A percentile compares a stretch with the other conserved stretches of the same genome.
Evolutionary conservation across 2,797 vertebrate genomes (phyloP).

Genomic region (Crypturellus tataupa): DNA sequence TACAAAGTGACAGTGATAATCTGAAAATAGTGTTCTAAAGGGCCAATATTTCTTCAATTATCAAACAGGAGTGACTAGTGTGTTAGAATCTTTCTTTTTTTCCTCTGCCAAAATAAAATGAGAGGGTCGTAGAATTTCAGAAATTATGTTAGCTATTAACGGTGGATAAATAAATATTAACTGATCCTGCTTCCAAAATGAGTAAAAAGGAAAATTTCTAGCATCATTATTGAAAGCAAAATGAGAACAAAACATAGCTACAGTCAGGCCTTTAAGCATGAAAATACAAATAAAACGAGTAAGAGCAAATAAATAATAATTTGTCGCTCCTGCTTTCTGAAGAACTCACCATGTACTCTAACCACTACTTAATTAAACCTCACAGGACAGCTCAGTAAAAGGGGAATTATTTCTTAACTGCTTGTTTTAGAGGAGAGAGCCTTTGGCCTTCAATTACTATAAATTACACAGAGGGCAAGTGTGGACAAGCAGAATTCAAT

Average conservation of each 20-base stretch:
- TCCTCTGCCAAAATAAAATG: background rate
- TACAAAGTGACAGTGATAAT: background rate
- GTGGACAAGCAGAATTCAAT: conserved; percentile 22
- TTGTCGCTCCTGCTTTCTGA: conserved; percentile 36
- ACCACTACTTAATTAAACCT: conserved; percentile 49
- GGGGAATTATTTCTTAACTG: conserved; percentile 40
- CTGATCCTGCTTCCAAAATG: conserved; percentile 1
- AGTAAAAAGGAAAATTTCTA: conserved; percentile 31
- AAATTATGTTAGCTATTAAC: conserved; percentile 40
- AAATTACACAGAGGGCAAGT: conserved; percentile 15
- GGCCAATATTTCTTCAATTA: background rate
- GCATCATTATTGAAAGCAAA: conserved; percentile 8
- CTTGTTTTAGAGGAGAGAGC: conserved; percentile 23
- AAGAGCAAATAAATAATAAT: conserved; percentile 65
- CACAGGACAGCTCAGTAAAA: background rate
- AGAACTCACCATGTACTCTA: conserved; percentile 26
- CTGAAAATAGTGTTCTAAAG: conserved; percentile 7
- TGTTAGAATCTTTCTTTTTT: background rate
- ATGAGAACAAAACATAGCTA: conserved; percentile 12
- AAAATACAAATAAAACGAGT: conserved; percentile 40
- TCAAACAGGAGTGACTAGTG: background rate
- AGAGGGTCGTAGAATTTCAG: background rate
- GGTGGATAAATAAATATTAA: conserved; percentile 27
- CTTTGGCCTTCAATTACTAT: conserved; percentile 48
- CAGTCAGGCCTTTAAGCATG: conserved; percentile 11